Percentiles rank a stretch among this genome's conserved stretches.
phyloP scores from a whole-genome alignment of 92 coral and sea anemone genomes.

The Heliopora coerulea region DNA sequence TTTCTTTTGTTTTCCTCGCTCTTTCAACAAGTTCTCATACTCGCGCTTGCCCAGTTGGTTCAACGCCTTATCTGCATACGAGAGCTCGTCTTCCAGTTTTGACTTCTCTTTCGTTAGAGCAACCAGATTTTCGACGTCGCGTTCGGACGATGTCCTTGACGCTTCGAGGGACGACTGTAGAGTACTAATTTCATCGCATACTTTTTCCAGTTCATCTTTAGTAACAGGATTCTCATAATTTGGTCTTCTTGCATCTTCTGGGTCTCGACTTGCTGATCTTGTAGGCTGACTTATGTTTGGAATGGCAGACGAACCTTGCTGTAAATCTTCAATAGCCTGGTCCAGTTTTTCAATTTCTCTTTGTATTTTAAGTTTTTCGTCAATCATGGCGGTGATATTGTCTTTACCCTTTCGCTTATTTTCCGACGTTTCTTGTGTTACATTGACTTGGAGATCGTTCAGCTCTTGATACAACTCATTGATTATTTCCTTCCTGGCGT shows the following conservation, averaged over 20 bases:
- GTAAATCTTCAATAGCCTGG: slow-evolving; percentile 5
- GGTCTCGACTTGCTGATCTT: neutral
- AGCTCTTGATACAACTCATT: slow-evolving; percentile 11
- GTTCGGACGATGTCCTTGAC: neutral
- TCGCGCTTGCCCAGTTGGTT: slow-evolving; percentile 27
- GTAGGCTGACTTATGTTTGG: neutral
- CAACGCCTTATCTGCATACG: slow-evolving; percentile 16
- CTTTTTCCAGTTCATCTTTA: slow-evolving; percentile 22
- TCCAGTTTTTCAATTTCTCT: slow-evolving; percentile 26
- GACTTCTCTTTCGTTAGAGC: slow-evolving; percentile 35
- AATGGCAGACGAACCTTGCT: neutral
- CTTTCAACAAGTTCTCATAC: slow-evolving; percentile 17
- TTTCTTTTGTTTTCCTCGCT: slow-evolving; percentile 19
- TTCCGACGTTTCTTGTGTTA: neutral
- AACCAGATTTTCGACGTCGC: slow-evolving; percentile 17
- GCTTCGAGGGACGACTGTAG: slow-evolving; percentile 24
- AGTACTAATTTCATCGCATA: slow-evolving; percentile 9
- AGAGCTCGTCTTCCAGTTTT: slow-evolving; percentile 22
- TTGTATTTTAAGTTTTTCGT: neutral
- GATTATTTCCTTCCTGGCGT: neutral
- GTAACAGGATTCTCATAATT: neutral
- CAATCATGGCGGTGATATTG: neutral
- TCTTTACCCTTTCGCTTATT: neutral
- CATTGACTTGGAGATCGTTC: neutral
- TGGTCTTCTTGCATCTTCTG: neutral